phyloP scores from a whole-genome alignment of 2,797 vertebrate genomes.

The Valencia hispanica region DNA sequence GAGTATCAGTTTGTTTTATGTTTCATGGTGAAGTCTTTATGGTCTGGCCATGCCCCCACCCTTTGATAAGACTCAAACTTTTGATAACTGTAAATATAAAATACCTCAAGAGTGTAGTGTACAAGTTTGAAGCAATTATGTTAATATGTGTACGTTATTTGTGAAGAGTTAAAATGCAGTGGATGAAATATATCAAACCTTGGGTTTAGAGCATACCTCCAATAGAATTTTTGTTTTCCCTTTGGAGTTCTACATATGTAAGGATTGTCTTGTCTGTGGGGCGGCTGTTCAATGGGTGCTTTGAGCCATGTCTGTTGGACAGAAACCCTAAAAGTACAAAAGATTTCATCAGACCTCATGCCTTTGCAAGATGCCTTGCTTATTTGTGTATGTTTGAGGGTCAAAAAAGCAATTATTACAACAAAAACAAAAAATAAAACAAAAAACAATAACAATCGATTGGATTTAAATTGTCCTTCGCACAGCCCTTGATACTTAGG shows the following conservation, averaged over 20 bases:
- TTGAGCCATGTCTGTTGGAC: too few relatives aligned
- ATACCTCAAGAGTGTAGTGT: not conserved
- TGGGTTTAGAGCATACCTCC: not conserved
- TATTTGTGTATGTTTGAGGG: too few relatives aligned
- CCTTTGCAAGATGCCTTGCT: too few relatives aligned
- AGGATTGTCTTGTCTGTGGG: not conserved
- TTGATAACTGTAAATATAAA: not conserved
- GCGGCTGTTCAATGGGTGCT: too few relatives aligned
- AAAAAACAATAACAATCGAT: too few relatives aligned
- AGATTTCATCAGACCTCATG: too few relatives aligned
- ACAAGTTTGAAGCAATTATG: not conserved
- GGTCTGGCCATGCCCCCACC: not conserved
- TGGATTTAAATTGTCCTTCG: too few relatives aligned
- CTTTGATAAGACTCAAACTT: not conserved
- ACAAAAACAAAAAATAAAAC: too few relatives aligned
- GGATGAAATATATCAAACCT: not conserved
- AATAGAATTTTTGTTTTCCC: not conserved
- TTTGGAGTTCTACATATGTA: not conserved
- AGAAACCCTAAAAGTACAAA: too few relatives aligned
- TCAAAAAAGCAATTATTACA: too few relatives aligned
- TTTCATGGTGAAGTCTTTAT: not conserved
- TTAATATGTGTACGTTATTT: not conserved
- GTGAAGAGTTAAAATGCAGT: not conserved
- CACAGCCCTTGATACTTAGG: too few relatives aligned
- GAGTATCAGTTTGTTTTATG: not conserved